A percentile compares a stretch with the other conserved stretches of the same genome.
Evolutionary conservation across 2,888 invertebrate genomes (phyloP).

Genomic region (Seladonia tumulorum): DNA sequence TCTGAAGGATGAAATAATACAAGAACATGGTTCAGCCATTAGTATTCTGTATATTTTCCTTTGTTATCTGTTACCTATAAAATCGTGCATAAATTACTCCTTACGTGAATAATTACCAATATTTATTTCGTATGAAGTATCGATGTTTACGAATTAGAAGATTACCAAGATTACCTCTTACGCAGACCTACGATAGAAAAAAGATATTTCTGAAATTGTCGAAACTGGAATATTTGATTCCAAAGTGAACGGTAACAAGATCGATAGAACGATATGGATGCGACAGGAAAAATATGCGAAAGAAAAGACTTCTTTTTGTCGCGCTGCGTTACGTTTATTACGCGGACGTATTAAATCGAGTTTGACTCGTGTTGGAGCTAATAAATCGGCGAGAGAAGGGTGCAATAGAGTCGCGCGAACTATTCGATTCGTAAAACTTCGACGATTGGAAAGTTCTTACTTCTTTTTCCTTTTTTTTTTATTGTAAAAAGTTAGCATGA

Average conservation of each 20-base stretch:
- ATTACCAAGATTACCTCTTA: no score
- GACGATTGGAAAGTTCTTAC: background rate
- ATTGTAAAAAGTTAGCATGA: background rate
- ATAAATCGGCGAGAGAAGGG: background rate
- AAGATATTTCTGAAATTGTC: no score
- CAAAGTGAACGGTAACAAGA: background rate
- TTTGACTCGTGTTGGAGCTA: background rate
- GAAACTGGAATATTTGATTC: background rate
- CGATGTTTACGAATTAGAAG: no score
- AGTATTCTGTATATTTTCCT: no score
- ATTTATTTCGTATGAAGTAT: no score
- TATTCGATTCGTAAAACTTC: conserved; percentile 2
- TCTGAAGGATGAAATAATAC: no score
- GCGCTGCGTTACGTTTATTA: background rate
- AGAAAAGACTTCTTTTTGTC: background rate
- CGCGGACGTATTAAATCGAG: background rate
- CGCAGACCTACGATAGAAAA: no score
- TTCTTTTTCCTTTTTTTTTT: background rate
- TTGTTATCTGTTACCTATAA: no score
- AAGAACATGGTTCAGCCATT: no score
- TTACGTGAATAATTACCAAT: no score
- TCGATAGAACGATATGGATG: background rate
- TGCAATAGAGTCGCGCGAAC: background rate
- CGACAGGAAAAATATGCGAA: background rate
- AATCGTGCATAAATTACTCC: no score